phyloP scores from a whole-genome alignment of 2,888 invertebrate species.

The Lasioglossum vierecki region DNA sequence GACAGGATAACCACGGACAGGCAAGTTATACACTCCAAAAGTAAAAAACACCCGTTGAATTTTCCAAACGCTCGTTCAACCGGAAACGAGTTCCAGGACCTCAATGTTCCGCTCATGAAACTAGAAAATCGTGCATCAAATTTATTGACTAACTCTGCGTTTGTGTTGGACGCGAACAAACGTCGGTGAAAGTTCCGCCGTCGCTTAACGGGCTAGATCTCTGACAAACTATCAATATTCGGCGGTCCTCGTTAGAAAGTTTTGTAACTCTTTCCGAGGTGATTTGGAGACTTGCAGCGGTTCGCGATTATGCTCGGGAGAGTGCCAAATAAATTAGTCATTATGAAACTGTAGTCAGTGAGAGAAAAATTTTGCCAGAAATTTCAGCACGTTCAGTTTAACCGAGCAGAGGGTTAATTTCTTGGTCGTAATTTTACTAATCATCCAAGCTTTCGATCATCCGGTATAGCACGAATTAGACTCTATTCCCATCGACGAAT shows the following conservation, averaged over 20 bases:
- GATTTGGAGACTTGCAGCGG: background rate
- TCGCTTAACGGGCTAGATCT: background rate
- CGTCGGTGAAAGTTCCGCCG: background rate
- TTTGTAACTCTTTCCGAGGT: background rate
- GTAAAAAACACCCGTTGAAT: background rate
- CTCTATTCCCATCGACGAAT: conserved; percentile 17
- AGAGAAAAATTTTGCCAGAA: too few species aligned
- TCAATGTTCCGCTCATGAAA: background rate
- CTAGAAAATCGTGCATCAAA: background rate
- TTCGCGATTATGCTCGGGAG: background rate
- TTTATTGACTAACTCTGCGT: background rate
- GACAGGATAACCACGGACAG: conserved; percentile 76
- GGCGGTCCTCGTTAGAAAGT: conserved; percentile 11
- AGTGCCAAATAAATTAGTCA: too few species aligned
- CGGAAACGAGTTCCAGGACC: background rate
- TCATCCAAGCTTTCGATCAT: background rate
- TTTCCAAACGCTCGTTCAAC: background rate
- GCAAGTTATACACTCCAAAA: conserved; percentile 51
- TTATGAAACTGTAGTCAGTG: background rate
- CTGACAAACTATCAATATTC: background rate
- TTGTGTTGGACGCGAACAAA: background rate
- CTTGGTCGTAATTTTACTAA: background rate
- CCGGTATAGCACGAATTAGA: background rate
- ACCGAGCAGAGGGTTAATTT: too few species aligned
- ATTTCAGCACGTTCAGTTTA: too few species aligned